phyloP scores from a whole-genome alignment of 2,888 invertebrate species.

The Eupithecia subumbrata region DNA sequence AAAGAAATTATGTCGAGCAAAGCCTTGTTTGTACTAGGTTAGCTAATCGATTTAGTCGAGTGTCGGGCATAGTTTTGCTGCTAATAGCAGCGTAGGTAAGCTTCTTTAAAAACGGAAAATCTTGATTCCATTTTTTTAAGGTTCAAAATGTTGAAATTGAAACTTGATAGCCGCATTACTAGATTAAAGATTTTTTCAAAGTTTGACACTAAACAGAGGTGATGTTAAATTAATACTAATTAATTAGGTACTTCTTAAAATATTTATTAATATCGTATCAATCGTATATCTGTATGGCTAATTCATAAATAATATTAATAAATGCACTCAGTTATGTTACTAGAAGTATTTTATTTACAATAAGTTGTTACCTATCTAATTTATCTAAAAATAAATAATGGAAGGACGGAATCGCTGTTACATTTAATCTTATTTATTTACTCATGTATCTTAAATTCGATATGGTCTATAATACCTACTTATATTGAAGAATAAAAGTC shows the following conservation, averaged over 20 bases:
- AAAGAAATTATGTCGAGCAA: too few species aligned
- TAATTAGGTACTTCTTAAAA: conserved; percentile 22
- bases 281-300: conserved; percentile 60
- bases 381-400: conserved; percentile 57
- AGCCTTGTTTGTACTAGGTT: too few species aligned
- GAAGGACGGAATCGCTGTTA: conserved; percentile 52
- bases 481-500: conserved; percentile 12
- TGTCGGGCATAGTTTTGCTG: too few species aligned
- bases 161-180: too few species aligned
- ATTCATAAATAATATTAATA: conserved; percentile 67
- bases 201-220: too few species aligned
- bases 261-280: conserved; percentile 15
- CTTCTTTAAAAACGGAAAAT: too few species aligned
- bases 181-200: too few species aligned
- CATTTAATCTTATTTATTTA: conserved; percentile 24
- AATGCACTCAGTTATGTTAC: conserved; percentile 62
- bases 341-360: conserved; percentile 55
- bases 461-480: not conserved
- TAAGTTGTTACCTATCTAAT: conserved; percentile 30
- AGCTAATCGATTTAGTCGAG: too few species aligned
- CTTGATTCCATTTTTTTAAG: too few species aligned
- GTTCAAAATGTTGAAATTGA: too few species aligned
- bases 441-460: not conserved
- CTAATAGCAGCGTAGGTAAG: too few species aligned
- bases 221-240: conserved; percentile 3